Evolutionary conservation across 2,797 vertebrate genomes (phyloP).

Genomic region (Danio aesculapii): DNA sequence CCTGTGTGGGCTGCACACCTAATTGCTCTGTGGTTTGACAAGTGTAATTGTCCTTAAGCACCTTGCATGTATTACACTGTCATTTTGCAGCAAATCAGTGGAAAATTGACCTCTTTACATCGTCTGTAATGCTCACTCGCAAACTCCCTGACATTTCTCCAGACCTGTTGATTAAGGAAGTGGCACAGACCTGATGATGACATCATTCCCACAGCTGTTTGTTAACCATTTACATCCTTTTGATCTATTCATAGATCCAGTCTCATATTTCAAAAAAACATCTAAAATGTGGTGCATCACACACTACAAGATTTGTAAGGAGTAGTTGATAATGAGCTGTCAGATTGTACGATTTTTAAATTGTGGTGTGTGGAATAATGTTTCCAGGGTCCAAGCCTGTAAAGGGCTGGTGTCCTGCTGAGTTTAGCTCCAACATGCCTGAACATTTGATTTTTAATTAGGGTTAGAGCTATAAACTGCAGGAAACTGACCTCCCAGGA

Average conservation of each 20-base stretch:
- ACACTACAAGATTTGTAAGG: too few relatives aligned
- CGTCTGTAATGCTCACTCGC: slow-evolving; percentile 52
- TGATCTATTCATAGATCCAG: slow-evolving; percentile 21
- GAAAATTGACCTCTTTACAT: slow-evolving; percentile 53
- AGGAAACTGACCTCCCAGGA: too few relatives aligned
- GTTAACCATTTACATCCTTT: not conserved
- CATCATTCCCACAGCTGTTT: slow-evolving; percentile 9
- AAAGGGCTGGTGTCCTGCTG: too few relatives aligned
- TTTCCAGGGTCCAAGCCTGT: too few relatives aligned
- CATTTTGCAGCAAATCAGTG: slow-evolving; percentile 38
- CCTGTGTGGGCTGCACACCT: slow-evolving; percentile 26
- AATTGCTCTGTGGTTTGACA: slow-evolving; percentile 42
- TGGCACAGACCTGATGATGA: slow-evolving; percentile 42
- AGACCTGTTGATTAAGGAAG: slow-evolving; percentile 39
- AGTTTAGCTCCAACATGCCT: too few relatives aligned
- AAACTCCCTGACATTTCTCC: slow-evolving; percentile 49
- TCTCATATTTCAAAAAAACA: too few relatives aligned
- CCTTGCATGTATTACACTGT: slow-evolving; percentile 43
- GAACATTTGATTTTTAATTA: too few relatives aligned
- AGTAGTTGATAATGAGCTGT: too few relatives aligned
- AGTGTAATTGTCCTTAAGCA: slow-evolving; percentile 41
- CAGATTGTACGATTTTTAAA: too few relatives aligned
- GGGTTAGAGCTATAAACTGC: too few relatives aligned
- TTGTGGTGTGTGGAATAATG: too few relatives aligned
- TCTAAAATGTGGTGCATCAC: too few relatives aligned